These are phyloP conservation scores for Pantherophis guttatus DNA, from an alignment of 2,113 vertebrate species.

Conservation along the genomic window DNA sequence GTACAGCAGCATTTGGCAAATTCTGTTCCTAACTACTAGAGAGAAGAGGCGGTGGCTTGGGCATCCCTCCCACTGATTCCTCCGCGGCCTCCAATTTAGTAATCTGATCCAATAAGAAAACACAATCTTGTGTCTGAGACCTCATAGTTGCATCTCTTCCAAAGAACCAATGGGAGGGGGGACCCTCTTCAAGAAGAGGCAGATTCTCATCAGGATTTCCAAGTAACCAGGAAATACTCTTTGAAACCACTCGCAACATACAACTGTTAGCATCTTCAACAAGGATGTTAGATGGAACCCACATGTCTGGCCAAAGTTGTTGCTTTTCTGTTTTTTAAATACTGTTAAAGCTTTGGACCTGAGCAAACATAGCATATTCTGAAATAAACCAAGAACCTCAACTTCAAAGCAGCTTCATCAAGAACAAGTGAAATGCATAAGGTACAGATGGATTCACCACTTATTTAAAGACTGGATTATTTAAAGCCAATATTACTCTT, in stretches of 20 bases:
- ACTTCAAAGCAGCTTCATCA: not conserved
- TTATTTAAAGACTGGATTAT: not conserved
- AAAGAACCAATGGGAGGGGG: not conserved
- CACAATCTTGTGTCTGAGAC: not conserved
- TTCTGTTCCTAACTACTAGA: not conserved
- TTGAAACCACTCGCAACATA: not conserved
- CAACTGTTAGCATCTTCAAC: not conserved
- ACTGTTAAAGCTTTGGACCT: not conserved
- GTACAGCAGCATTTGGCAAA: slow-evolving; percentile 60
- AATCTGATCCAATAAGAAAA: slow-evolving; percentile 11
- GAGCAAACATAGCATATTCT: not conserved
- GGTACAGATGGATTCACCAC: not conserved
- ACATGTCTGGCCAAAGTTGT: not conserved
- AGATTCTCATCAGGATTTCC: not conserved
- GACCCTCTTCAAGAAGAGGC: not conserved
- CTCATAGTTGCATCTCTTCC: slow-evolving; percentile 7
- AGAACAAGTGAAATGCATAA: not conserved
- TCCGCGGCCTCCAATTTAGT: not conserved
- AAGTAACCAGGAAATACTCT: not conserved
- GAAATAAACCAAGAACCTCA: not conserved
- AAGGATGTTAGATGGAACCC: not conserved
- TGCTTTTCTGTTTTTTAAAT: not conserved
- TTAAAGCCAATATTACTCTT: not conserved
- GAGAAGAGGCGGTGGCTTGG: not conserved
- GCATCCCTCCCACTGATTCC: not conserved